Evolutionary conservation across 1,140 invertebrate genomes (phyloP).

Genomic region (Arctopsyche grandis): DNA sequence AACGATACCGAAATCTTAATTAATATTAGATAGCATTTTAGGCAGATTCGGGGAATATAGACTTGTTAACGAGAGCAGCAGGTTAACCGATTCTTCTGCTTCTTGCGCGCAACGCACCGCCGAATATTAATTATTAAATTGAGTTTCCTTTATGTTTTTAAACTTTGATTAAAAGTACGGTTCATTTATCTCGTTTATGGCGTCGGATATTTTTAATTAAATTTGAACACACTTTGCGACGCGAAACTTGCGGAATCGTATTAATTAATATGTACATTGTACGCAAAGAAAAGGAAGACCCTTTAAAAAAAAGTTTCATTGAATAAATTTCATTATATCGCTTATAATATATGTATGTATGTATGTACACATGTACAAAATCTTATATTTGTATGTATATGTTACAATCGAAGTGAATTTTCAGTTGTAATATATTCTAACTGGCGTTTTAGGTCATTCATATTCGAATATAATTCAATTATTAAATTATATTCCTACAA

Average conservation of each 20-base stretch:
- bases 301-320: no score
- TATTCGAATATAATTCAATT: no score
- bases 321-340: no score
- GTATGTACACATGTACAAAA: no score
- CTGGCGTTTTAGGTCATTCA: no score
- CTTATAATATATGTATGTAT: no score
- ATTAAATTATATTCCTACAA: no score
- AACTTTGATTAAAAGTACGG: constrained; percentile 27
- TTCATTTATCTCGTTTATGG: neutral
- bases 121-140: constrained; percentile 30
- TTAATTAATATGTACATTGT: no score
- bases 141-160: constrained; percentile 25
- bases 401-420: no score
- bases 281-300: no score
- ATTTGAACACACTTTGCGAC: neutral
- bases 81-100: constrained; percentile 23
- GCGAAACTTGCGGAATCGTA: neutral
- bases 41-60: neutral
- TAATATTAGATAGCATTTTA: constrained; percentile 25
- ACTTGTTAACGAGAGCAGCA: constrained; percentile 22
- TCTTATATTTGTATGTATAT: no score
- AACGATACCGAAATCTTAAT: constrained; percentile 20
- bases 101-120: neutral
- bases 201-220: neutral
- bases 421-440: no score